phyloP scores from a whole-genome alignment of 1,140 invertebrate genomes.

The Araneus ventricosus region DNA sequence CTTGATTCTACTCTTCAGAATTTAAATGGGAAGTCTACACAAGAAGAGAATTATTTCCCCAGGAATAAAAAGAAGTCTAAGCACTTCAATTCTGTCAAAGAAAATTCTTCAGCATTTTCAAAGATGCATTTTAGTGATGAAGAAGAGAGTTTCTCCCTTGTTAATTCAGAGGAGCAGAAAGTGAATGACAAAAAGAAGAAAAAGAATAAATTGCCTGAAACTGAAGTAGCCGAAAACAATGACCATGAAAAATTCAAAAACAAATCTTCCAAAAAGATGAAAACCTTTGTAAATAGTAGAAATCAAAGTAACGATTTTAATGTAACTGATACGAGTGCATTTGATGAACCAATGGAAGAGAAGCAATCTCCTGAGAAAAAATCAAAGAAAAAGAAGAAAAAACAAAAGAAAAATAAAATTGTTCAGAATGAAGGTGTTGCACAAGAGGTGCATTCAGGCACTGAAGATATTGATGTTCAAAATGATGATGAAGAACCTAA shows the following conservation, averaged over 20 bases:
- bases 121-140: neutral
- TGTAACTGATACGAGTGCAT: neutral
- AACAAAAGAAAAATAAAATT: neutral
- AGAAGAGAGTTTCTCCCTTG: neutral
- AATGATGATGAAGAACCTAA: neutral
- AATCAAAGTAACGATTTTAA: neutral
- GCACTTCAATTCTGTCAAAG: neutral
- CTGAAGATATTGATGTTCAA: neutral
- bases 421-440: neutral
- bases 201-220: neutral
- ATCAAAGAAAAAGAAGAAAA: neutral
- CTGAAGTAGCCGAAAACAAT: neutral
- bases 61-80: slow-evolving; percentile 7
- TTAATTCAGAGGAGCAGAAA: neutral
- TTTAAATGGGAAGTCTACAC: neutral
- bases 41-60: neutral
- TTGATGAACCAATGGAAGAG: neutral
- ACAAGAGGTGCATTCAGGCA: neutral
- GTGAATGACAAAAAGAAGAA: neutral
- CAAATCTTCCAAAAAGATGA: neutral
- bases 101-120: neutral
- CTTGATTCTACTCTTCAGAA: neutral
- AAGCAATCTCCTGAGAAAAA: neutral
- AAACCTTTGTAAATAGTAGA: neutral
- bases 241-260: neutral